phyloP scores from a whole-genome alignment of 1,140 invertebrate species.

The Diachasma alloeum region DNA sequence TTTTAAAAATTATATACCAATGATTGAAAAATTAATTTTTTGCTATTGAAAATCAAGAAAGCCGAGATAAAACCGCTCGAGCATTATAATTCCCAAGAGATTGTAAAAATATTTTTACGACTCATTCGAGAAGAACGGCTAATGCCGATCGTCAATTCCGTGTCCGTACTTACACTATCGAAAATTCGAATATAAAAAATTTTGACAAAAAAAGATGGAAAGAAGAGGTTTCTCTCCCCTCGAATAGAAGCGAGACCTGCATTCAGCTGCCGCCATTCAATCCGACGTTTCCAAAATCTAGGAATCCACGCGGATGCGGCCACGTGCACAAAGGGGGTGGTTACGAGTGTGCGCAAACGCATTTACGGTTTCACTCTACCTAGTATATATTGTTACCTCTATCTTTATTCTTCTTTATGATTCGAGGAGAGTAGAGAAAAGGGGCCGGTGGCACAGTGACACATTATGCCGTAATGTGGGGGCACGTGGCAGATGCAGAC shows the following conservation, averaged over 20 bases:
- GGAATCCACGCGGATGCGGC: conserved; percentile 44
- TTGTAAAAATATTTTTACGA: too few species aligned
- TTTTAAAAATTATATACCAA: neutral
- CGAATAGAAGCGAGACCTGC: conserved; percentile 44
- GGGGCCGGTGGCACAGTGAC: conserved; percentile 56
- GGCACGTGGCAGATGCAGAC: conserved; percentile 60
- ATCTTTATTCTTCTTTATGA: conserved; percentile 9
- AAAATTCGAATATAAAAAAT: too few species aligned
- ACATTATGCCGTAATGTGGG: conserved; percentile 60
- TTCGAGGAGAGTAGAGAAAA: neutral
- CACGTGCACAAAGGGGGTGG: conserved; percentile 27
- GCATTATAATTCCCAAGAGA: too few species aligned
- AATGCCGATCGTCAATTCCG: neutral
- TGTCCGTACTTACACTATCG: too few species aligned
- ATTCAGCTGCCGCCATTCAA: conserved; percentile 58
- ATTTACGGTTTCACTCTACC: neutral
- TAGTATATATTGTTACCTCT: neutral
- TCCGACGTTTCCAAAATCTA: conserved; percentile 56
- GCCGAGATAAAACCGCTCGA: too few species aligned
- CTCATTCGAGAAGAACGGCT: too few species aligned
- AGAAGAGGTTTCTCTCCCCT: conserved; percentile 39
- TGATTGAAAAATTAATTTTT: too few species aligned
- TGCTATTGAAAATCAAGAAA: too few species aligned
- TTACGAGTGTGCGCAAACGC: conserved; percentile 32
- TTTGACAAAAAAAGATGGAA: too few species aligned